These are phyloP conservation scores for Euproctis similis DNA, from an alignment of 2,888 invertebrate species.

Conservation along the genomic window DNA sequence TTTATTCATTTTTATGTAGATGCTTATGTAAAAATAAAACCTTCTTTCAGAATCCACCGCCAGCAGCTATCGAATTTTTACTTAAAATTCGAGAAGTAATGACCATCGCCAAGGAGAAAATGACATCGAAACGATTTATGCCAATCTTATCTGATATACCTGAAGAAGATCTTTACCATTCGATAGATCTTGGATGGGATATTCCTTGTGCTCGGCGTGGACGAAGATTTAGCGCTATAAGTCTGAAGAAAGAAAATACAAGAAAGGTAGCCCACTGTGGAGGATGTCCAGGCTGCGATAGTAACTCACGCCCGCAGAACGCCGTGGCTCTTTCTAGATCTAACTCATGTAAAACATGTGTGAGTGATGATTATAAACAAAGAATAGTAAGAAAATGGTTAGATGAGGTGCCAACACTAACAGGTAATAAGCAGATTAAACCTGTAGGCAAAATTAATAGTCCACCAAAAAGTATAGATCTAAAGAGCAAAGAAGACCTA, in stretches of 20 bases:
- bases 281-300: slow-evolving; percentile 82
- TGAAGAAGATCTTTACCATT: slow-evolving; percentile 80
- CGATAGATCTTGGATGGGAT: slow-evolving; percentile 67
- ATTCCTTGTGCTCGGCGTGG: slow-evolving; percentile 69
- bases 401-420: slow-evolving; percentile 78
- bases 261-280: slow-evolving; percentile 74
- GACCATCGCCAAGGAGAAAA: slow-evolving; percentile 90
- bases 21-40: not conserved
- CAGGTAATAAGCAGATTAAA: slow-evolving; percentile 38
- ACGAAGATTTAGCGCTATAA: slow-evolving; percentile 73
- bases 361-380: slow-evolving; percentile 81
- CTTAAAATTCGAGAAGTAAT: slow-evolving; percentile 93
- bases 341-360: slow-evolving; percentile 75
- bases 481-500: slow-evolving; percentile 35
- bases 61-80: slow-evolving; percentile 92
- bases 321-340: slow-evolving; percentile 50
- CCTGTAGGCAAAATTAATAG: slow-evolving; percentile 62
- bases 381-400: slow-evolving; percentile 86
- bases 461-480: slow-evolving; percentile 50
- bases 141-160: slow-evolving; percentile 87
- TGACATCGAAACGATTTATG: slow-evolving; percentile 85
- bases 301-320: slow-evolving; percentile 40
- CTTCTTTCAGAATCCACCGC: slow-evolving; percentile 85
- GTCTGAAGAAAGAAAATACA: slow-evolving; percentile 78
- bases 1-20: not conserved